Evolutionary conservation across 35 echinoderm and acorn worm genomes (phyloP).

Genomic region (Patiria miniata): DNA sequence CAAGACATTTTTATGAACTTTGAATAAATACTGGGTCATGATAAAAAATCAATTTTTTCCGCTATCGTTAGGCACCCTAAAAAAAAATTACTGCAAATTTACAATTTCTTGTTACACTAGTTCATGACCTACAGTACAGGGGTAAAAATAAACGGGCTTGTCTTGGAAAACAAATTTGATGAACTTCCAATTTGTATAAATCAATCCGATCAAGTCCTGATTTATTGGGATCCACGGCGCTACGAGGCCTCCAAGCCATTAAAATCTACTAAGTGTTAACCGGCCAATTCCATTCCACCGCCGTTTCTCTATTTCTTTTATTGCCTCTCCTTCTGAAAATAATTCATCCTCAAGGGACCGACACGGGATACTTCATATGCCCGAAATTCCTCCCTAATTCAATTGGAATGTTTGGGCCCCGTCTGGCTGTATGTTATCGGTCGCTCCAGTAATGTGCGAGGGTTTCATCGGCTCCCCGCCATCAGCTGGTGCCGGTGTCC

Average conservation of each 20-base stretch:
- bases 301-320: neutral
- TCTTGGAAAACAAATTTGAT: too few species aligned
- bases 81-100: too few species aligned
- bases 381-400: neutral
- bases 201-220: neutral
- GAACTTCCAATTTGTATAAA: constrained; percentile 14
- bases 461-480: neutral
- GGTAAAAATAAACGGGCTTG: too few species aligned
- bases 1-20: too few species aligned
- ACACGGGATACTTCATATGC: neutral
- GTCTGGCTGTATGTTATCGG: too few species aligned
- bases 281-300: neutral
- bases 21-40: too few species aligned
- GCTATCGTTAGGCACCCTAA: too few species aligned
- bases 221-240: neutral
- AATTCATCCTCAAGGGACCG: neutral
- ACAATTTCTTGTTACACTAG: neutral
- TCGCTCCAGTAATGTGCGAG: too few species aligned
- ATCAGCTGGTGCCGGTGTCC: neutral
- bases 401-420: constrained; percentile 10
- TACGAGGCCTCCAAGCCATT: neutral
- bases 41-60: too few species aligned
- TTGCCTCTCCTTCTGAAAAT: neutral
- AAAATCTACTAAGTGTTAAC: neutral
- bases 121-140: neutral